A percentile compares a stretch with the other conserved stretches of the same genome.
These are phyloP conservation scores for Phrynocephalus vlangalii DNA, from an alignment of 2,797 vertebrate genomes.

Conservation along the genomic window DNA sequence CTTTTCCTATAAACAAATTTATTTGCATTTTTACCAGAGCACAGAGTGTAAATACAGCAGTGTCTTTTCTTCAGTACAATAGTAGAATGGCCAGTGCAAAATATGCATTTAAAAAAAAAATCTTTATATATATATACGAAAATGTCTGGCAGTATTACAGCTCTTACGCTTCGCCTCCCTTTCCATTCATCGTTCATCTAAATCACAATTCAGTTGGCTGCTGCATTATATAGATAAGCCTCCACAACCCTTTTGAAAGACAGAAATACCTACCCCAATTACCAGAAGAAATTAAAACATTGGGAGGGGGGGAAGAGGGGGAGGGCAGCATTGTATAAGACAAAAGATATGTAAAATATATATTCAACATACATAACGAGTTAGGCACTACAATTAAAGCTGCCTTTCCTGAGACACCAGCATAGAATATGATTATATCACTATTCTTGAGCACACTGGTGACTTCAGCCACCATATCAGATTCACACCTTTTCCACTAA, in stretches of 20 bases:
- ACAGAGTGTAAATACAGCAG: constrained; percentile 74
- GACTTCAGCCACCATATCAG: constrained; percentile 29
- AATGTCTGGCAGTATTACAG: constrained; percentile 70
- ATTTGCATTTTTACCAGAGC: constrained; percentile 78
- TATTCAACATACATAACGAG: constrained; percentile 55
- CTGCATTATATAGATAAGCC: constrained; percentile 55
- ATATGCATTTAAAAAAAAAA: constrained; percentile 70
- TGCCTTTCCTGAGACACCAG: constrained; percentile 44
- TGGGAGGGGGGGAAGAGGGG: background rate
- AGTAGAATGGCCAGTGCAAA: constrained; percentile 81
- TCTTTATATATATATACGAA: constrained; percentile 70
- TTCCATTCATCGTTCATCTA: background rate
- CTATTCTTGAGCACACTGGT: constrained; percentile 39
- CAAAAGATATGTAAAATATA: constrained; percentile 41
- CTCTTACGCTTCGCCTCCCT: constrained; percentile 44
- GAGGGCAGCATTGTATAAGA: background rate
- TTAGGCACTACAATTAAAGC: constrained; percentile 50
- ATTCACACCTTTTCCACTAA: constrained; percentile 11
- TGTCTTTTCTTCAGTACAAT: constrained; percentile 67
- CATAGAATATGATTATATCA: constrained; percentile 33
- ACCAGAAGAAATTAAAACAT: constrained; percentile 56
- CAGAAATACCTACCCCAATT: constrained; percentile 49
- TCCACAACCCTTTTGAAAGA: constrained; percentile 60
- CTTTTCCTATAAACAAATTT: constrained; percentile 78
- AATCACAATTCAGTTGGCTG: constrained; percentile 12